Conservation (phyloP, 2,113 vertebrate genomes). For the Brevimyrus niger region DNA sequence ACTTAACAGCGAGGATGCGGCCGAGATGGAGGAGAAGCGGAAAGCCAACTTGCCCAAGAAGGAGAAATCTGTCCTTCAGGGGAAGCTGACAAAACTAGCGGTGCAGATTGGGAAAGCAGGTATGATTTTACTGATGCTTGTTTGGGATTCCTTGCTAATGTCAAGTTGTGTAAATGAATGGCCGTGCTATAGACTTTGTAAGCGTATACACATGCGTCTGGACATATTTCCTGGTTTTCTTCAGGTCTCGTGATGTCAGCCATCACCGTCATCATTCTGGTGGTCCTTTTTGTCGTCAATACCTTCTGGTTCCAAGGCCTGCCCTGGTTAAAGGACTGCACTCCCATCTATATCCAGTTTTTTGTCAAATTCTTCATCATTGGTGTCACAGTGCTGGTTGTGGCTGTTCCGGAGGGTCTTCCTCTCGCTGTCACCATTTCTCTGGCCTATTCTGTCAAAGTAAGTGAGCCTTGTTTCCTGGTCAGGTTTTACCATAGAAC, state of each 20-base stretch:
- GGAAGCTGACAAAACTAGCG: slow-evolving; percentile 93
- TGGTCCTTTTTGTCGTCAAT: slow-evolving; percentile 88
- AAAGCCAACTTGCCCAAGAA: slow-evolving; percentile 91
- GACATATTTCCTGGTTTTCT: slow-evolving; percentile 26
- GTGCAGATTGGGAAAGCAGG: slow-evolving; percentile 99
- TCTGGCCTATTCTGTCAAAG: slow-evolving; percentile 96
- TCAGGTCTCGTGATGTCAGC: slow-evolving; percentile 95
- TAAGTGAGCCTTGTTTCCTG: slow-evolving; percentile 46
- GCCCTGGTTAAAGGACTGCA: slow-evolving; percentile 85
- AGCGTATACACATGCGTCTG: background rate
- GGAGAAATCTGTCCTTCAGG: slow-evolving; percentile 96
- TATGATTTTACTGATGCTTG: slow-evolving; percentile 37
- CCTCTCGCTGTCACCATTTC: slow-evolving; percentile 97
- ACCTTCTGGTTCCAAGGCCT: slow-evolving; percentile 90
- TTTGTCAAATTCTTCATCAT: slow-evolving; percentile 99
- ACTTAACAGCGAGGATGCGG: slow-evolving; percentile 88
- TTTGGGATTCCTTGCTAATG: background rate
- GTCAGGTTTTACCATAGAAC: background rate
- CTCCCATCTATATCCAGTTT: slow-evolving; percentile 95
- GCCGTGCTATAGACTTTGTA: background rate
- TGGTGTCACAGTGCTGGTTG: slow-evolving; percentile 93
- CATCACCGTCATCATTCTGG: slow-evolving; percentile 95
- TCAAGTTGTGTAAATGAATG: background rate
- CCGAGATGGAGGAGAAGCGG: slow-evolving; percentile 87
- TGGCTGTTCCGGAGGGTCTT: slow-evolving; percentile 94